Percentiles rank a stretch among this genome's conserved stretches.
phyloP scores from a whole-genome alignment of 2,888 invertebrate genomes.

The Prosapia bicincta region DNA sequence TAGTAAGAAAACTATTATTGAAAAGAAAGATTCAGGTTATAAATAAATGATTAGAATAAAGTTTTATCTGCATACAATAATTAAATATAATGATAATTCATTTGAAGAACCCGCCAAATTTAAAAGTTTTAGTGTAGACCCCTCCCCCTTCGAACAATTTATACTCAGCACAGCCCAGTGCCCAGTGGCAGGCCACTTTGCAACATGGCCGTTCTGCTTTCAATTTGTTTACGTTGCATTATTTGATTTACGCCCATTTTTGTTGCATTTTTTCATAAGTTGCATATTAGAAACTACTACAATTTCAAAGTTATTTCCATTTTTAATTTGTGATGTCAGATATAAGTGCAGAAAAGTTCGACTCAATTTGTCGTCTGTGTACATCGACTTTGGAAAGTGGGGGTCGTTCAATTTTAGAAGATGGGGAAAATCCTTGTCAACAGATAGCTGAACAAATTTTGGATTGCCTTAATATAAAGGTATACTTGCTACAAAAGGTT shows the following conservation, averaged over 20 bases:
- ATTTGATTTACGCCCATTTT: constrained; percentile 2
- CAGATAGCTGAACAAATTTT: background rate
- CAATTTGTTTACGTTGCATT: background rate
- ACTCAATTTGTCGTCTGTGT: background rate
- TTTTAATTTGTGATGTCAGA: background rate
- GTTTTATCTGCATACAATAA: too few relatives aligned
- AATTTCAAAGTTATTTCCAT: background rate
- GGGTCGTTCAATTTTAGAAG: background rate
- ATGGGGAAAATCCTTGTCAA: background rate
- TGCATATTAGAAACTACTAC: background rate
- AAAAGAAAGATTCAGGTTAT: too few relatives aligned
- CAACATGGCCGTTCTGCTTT: background rate
- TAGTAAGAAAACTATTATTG: too few relatives aligned
- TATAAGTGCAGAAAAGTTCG: background rate
- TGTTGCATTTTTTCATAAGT: background rate
- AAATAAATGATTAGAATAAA: too few relatives aligned
- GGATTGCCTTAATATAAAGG: background rate
- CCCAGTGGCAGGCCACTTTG: constrained; percentile 2
- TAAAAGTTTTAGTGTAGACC: background rate
- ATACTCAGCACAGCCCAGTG: background rate
- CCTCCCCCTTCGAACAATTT: background rate
- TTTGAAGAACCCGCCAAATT: background rate
- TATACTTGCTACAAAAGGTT: too few relatives aligned
- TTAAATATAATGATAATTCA: too few relatives aligned
- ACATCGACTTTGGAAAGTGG: background rate